Evolutionary conservation across 1,140 invertebrate species (phyloP).

Genomic region (Stegodyphus dumicola): DNA sequence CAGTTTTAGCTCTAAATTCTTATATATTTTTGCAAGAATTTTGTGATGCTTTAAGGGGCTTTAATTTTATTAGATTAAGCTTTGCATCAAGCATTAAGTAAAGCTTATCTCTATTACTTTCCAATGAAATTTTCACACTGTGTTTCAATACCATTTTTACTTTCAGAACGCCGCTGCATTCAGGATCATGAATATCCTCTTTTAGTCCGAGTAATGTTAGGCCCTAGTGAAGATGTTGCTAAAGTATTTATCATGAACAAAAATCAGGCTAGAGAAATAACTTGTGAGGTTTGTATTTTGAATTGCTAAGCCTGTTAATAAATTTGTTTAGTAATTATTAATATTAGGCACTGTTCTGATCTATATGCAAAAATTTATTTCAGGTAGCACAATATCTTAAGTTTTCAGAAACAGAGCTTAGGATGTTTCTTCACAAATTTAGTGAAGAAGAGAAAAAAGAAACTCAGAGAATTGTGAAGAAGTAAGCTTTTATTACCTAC

Average conservation of each 20-base stretch:
- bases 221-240: constrained; percentile 85
- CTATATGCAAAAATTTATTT: background rate
- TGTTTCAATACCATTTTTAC: constrained; percentile 62
- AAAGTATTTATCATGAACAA: constrained; percentile 84
- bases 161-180: constrained; percentile 79
- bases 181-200: constrained; percentile 84
- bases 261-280: constrained; percentile 77
- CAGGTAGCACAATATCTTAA: constrained; percentile 85
- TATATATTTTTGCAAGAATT: too few species aligned
- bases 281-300: constrained; percentile 58
- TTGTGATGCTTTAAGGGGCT: too few species aligned
- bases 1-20: too few species aligned
- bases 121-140: too few species aligned
- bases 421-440: constrained; percentile 82
- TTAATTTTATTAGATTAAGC: too few species aligned
- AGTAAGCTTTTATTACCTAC: constrained; percentile 70
- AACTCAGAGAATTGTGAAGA: constrained; percentile 77
- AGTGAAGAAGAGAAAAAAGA: constrained; percentile 81
- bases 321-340: background rate
- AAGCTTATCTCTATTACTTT: too few species aligned
- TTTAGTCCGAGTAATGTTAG: constrained; percentile 79
- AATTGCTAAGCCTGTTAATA: background rate
- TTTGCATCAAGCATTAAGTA: too few species aligned
- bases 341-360: background rate
- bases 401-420: constrained; percentile 81